Percentiles rank a stretch among this genome's conserved stretches.
Evolutionary conservation across 1,140 invertebrate species (phyloP).

Genomic region (Orchesella cincta): DNA sequence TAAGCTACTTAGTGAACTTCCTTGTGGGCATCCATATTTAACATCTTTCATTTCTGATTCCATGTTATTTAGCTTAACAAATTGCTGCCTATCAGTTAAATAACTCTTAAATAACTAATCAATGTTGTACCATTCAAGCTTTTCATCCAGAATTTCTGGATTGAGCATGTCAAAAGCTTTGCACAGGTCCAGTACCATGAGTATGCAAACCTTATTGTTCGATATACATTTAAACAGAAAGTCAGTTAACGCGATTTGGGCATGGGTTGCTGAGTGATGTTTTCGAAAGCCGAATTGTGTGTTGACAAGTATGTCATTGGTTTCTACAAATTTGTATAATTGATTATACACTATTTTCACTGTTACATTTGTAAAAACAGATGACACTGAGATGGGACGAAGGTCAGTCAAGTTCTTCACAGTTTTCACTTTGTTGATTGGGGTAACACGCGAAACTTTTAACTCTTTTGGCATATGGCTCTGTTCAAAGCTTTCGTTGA

Average conservation of each 20-base stretch:
- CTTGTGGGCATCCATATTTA: neutral
- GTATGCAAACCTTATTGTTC: neutral
- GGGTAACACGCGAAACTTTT: neutral
- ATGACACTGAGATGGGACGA: neutral
- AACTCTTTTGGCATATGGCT: neutral
- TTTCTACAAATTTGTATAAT: neutral
- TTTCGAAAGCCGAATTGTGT: neutral
- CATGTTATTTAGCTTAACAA: neutral
- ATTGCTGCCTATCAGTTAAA: neutral
- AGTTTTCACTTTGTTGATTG: neutral
- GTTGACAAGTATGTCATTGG: neutral
- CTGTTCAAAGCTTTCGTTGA: no score
- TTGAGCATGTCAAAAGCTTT: neutral
- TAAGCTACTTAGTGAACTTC: neutral
- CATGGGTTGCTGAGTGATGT: neutral
- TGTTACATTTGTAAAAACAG: neutral
- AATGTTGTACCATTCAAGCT: neutral
- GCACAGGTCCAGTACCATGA: neutral
- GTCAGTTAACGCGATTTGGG: neutral
- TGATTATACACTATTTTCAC: slow-evolving; percentile 5
- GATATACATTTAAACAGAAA: neutral
- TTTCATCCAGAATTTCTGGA: neutral
- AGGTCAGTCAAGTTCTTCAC: neutral
- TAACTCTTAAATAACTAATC: neutral
- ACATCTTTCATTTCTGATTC: neutral